A percentile compares a stretch with the other conserved stretches of the same genome.
Conservation (phyloP, 2,888 invertebrate genomes). For the Diaperis boleti region DNA sequence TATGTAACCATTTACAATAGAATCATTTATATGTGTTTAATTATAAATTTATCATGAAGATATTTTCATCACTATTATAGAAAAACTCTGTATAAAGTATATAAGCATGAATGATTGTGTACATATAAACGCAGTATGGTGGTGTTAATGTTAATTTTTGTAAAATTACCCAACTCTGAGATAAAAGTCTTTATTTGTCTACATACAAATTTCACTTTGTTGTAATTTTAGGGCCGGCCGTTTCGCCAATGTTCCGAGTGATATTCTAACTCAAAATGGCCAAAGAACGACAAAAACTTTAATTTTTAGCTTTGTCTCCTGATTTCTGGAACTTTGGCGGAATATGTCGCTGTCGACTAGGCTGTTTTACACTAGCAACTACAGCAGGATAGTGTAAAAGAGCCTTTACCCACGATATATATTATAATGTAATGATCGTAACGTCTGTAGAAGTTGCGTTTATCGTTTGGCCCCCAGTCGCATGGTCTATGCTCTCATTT, state of each 20-base stretch:
- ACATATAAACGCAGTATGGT: constrained; percentile 58
- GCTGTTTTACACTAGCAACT: too few species aligned
- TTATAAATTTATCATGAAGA: constrained; percentile 61
- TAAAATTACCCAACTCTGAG: constrained; percentile 50
- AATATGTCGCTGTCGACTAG: constrained; percentile 38
- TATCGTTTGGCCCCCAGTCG: constrained; percentile 27
- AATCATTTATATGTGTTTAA: constrained; percentile 64
- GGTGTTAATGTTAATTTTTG: constrained; percentile 58
- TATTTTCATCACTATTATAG: constrained; percentile 66
- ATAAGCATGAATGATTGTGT: constrained; percentile 55
- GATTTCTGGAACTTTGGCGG: constrained; percentile 47
- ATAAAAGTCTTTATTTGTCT: constrained; percentile 53
- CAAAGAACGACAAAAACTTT: constrained; percentile 17
- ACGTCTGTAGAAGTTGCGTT: constrained; percentile 56
- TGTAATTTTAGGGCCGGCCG: constrained; percentile 45
- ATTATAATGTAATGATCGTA: constrained; percentile 61
- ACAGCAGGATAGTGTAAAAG: too few species aligned
- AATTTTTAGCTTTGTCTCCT: constrained; percentile 36
- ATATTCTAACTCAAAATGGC: constrained; percentile 27
- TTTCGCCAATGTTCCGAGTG: constrained; percentile 25
- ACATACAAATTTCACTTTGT: constrained; percentile 50
- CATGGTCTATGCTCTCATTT: constrained; percentile 17
- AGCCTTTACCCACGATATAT: constrained; percentile 56
- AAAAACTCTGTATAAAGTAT: constrained; percentile 47
- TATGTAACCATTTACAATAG: constrained; percentile 54